Base-by-base conservation (phyloP, 35 echinoderm and acorn worm species). In the Diadema setosum region DNA sequence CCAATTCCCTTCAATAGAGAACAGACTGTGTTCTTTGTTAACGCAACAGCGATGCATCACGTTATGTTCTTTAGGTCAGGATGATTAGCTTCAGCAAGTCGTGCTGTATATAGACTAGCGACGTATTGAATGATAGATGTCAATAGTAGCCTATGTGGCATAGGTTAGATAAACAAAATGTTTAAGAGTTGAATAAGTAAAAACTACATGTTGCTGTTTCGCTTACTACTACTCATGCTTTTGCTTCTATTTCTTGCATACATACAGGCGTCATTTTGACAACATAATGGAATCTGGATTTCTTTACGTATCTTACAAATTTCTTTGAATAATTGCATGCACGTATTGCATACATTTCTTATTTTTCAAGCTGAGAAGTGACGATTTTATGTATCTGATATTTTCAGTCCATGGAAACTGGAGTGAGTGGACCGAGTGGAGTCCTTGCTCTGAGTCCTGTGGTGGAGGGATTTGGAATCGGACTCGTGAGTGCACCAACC, bases 361-460 rank as follows among this genome's bases (percentile, higher is more conserved):
- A n/a, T n/a, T n/a, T n/a, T n/a, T n/a, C n/a, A n/a, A n/a, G n/a
- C n/a, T n/a, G n/a, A n/a, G n/a, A n/a, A n/a, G n/a, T n/a, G n/a
- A n/a, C n/a, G n/a, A n/a, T 43, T 78, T 33, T 14, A 78, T 30
- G 48, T 1, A 25, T 85, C 49, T 41, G 4, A 58, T 85, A 67
- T n/a, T 61, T 65, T 1, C 12, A 52, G 41, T 83, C 7, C 46
- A 94, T 89, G 92, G 92, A 31, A 70, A 23, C 18, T 93, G 92
- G 92, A 32, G 21, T 25, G 70, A 88, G 6, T 90, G 86, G 92
- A 50, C n/a, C 21, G 20, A 14, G 3, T 94, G 92, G 92, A 86
- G 81, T 30, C 69, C 87, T 15, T 94, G 92, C 69, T 80, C 64
- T 14, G 42, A n/a, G 45, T 23, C 76, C 5, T 94, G 92, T 81